Evolutionary conservation across 2,113 vertebrate genomes (phyloP).

Genomic region (Semicossyphus pulcher): DNA sequence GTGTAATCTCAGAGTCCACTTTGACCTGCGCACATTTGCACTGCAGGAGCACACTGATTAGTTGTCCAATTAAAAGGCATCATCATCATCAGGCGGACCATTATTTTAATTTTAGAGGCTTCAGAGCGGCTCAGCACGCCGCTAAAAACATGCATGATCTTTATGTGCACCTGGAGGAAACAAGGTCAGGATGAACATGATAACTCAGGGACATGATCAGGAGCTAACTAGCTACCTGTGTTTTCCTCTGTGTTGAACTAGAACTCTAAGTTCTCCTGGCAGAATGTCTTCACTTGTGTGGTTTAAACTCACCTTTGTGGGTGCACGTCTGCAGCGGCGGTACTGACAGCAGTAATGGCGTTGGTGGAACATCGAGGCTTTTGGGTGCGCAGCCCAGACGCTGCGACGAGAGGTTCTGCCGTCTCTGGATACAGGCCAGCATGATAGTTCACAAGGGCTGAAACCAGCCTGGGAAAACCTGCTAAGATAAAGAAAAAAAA

Average conservation of each 20-base stretch:
- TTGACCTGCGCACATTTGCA: slow-evolving; percentile 54
- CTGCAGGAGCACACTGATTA: slow-evolving; percentile 63
- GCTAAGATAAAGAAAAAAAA: slow-evolving; percentile 35
- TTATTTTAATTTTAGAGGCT: slow-evolving; percentile 50
- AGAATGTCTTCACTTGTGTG: neutral
- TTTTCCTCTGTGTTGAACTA: neutral
- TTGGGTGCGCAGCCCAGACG: slow-evolving; percentile 88
- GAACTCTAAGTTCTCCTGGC: neutral
- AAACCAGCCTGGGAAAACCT: slow-evolving; percentile 74
- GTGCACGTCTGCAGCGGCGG: slow-evolving; percentile 58
- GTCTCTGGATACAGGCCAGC: slow-evolving; percentile 97
- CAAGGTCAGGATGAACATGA: slow-evolving; percentile 4
- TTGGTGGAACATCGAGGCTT: slow-evolving; percentile 85
- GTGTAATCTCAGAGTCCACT: slow-evolving; percentile 57
- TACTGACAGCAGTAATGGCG: slow-evolving; percentile 58
- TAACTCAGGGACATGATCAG: neutral
- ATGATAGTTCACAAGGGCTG: slow-evolving; percentile 84
- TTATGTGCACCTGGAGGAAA: neutral
- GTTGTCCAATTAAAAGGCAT: slow-evolving; percentile 51
- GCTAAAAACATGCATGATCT: slow-evolving; percentile 6
- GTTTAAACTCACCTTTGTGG: slow-evolving; percentile 88
- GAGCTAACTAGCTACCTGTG: too few species aligned
- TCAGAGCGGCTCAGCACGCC: neutral
- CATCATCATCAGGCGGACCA: slow-evolving; percentile 52
- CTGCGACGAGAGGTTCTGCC: slow-evolving; percentile 91